Evolutionary conservation across 1,140 invertebrate species (phyloP), one percentile per base, ranked within the genome.

Genomic region (Antheraea pernyi): DNA sequence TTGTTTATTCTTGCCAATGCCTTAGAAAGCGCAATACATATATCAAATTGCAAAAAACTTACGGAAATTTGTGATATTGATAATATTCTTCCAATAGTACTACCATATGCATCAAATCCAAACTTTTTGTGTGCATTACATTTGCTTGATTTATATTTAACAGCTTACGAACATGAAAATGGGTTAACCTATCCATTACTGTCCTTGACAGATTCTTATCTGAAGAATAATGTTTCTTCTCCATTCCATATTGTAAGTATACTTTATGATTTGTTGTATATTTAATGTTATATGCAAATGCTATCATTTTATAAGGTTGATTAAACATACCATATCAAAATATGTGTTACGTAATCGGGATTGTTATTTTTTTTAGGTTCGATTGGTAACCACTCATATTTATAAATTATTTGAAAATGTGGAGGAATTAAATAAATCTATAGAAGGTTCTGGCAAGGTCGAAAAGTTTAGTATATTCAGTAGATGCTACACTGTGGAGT

Each of bases 401-500:
- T 95, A 97, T 78, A 95, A 95, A 37, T 83, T 96, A 18, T 97
- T 97, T 84, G 93, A 95, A 75, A 83, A 91, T 69, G 68, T 94
- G 8, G 76, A 93, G 70, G 88, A 93, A 70, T 65, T 92, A 1
- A 87, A 87, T 36, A 88, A 89, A 67, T 81, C 84, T 22, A 71
- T 74, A 16, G 71, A 83, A 76, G 71, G 84, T 18, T 82, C 79
- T 30, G 80, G 75, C 2, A 75, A 76, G 61, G 74, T 92, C 78
- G 91, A 94, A 83, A 85, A 80, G 74, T 92, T 93, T 77, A 84
- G 87, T 76, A 77, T 96, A 0, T 97, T 97, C 78, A 91, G 92
- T 42, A 92, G 95, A 66, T 96, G 96, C 81, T 94, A 95, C 72
- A 82, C 93, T 68, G 95, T 96, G 5, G 97, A 98, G 92, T 93